These are phyloP conservation scores for Hemicentrotus pulcherrimus DNA, from an alignment of 35 echinoderm and acorn worm genomes.

Conservation along the genomic window DNA sequence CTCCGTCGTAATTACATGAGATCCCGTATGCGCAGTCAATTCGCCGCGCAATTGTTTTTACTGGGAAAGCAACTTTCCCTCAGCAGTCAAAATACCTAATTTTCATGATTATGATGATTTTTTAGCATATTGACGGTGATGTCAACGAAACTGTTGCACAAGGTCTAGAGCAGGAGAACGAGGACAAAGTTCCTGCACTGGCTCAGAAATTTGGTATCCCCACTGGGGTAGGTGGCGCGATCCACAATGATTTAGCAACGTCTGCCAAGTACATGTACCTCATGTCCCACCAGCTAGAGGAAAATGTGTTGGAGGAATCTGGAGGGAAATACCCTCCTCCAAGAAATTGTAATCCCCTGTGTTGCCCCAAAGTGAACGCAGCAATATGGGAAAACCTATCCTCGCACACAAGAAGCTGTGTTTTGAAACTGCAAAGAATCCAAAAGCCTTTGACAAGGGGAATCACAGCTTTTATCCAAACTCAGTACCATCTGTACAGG, in stretches of 20 bases:
- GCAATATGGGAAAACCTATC: slow-evolving; percentile 14
- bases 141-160: background rate
- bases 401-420: background rate
- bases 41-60: too few species aligned
- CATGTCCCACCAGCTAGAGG: background rate
- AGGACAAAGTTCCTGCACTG: background rate
- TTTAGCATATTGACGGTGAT: background rate
- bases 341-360: background rate
- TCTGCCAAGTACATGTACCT: slow-evolving; percentile 13
- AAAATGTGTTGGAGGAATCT: background rate
- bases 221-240: background rate
- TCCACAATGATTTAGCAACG: background rate
- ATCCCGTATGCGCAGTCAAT: slow-evolving; percentile 22
- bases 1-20: background rate
- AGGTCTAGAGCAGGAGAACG: background rate
- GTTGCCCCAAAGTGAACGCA: background rate
- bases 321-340: background rate
- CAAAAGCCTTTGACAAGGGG: background rate
- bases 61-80: slow-evolving; percentile 17
- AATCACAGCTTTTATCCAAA: background rate
- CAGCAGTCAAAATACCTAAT: background rate
- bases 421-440: background rate
- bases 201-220: slow-evolving; percentile 5
- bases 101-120: background rate
- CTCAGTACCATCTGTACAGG: background rate